Evolutionary conservation across 2,797 vertebrate genomes (phyloP).

Genomic region (Falco biarmicus): DNA sequence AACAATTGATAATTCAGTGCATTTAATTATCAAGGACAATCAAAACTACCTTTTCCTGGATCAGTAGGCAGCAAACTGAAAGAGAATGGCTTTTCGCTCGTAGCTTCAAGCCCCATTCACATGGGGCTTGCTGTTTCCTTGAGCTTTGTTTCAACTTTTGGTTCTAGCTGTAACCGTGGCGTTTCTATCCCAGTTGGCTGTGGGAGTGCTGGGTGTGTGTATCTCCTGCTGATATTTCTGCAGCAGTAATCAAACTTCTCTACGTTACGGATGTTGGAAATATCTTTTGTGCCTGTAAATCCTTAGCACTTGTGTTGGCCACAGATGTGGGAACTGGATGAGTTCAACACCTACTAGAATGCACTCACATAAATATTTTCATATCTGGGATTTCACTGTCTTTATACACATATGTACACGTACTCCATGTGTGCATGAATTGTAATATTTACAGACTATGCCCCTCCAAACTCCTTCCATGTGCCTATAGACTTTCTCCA

Average conservation of each 20-base stretch:
- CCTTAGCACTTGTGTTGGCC: not conserved
- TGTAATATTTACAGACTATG: not conserved
- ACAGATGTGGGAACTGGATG: not conserved
- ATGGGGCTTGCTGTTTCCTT: not conserved
- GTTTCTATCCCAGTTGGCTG: not conserved
- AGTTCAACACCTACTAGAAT: not conserved
- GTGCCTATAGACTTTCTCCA: rapidly evolving
- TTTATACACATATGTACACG: not conserved
- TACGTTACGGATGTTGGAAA: not conserved
- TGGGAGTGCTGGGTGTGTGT: not conserved
- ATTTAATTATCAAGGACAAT: not conserved
- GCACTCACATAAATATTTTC: not conserved
- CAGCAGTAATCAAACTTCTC: not conserved
- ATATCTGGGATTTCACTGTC: not conserved
- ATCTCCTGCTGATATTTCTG: not conserved
- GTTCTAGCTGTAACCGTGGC: not conserved
- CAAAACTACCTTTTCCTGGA: not conserved
- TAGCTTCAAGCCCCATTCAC: not conserved
- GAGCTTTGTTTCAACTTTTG: not conserved
- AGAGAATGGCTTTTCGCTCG: not conserved
- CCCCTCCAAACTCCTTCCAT: not conserved
- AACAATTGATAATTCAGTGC: not conserved
- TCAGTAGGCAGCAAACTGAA: not conserved
- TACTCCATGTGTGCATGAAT: rapidly evolving
- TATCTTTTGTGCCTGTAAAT: not conserved